Evolutionary conservation across 2,113 vertebrate species (phyloP), one percentile per base, ranked within the genome.

Genomic region (Neodontobutis hainanensis): DNA sequence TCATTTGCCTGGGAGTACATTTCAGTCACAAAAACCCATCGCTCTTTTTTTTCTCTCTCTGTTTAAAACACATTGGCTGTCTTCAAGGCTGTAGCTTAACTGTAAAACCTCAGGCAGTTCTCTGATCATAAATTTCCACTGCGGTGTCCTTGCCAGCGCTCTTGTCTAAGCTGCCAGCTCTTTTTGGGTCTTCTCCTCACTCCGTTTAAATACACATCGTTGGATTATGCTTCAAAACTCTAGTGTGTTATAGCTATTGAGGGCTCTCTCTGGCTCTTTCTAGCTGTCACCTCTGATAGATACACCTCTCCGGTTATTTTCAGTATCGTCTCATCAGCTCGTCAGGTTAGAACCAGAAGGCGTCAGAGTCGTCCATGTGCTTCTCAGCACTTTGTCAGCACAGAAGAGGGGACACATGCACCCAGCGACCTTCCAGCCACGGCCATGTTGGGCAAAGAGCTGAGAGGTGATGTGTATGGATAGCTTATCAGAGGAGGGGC

Each of bases 81-180:
- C 50, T 65, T 72, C 61, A 57, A 52, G 44, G 47, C 66, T 75
- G 40, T 64, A 77, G 67, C 58, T 68, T 61, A 72, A 68, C 70
- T 55, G 60, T 66, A 74, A 85, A 89, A 74, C 68, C 70, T 83
- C 81, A 80, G 74, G 69, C 87, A 76, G 67, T 46, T 72, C 61
- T 77, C 71, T 70, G 78, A 79, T 81, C 60, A 74, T 84, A 80
- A 61, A 83, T 83, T 83, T 85, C 61, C 71, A 77, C 70, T 53
- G 52, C 27, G 5, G 36, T 77, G 56, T 71, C 56, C 68, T 34
- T 80, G 87, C 68, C 80, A 77, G 73, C 38, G 60, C 70, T 78
- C 66, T 62, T 52, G 56, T 75, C 50, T 60, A 65, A 79, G 49
- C 67, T 82, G 73, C 67, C 74, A 75, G 65, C 52, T 73, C 19